Evolutionary conservation across 2,797 vertebrate genomes (phyloP).

Genomic region (Coilia nasus): DNA sequence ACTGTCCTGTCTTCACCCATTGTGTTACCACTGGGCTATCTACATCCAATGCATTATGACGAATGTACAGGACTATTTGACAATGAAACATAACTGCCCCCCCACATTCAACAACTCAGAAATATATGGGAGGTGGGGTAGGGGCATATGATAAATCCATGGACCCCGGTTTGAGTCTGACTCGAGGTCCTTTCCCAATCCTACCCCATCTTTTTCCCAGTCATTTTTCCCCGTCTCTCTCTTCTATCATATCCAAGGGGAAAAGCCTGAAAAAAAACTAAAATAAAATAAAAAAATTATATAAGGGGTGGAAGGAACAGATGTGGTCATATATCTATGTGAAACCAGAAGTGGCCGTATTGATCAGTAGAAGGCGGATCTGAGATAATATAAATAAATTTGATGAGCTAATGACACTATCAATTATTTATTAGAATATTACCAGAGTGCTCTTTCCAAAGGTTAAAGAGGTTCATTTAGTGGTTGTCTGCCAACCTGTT

Average conservation of each 20-base stretch:
- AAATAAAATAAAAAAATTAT: too few species aligned
- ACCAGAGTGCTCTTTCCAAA: conserved; percentile 67
- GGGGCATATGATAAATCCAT: too few species aligned
- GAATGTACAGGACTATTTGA: neutral
- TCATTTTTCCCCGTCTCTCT: too few species aligned
- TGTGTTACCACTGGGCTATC: conserved; percentile 26
- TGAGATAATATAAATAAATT: conserved; percentile 71
- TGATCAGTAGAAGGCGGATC: conserved; percentile 56
- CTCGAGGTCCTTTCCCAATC: too few species aligned
- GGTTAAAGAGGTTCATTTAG: conserved; percentile 64
- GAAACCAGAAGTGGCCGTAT: conserved; percentile 46
- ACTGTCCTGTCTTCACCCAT: conserved; percentile 63
- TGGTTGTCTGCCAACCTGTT: conserved; percentile 32
- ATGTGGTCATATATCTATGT: conserved; percentile 33
- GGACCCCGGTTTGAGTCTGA: too few species aligned
- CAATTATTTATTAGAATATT: conserved; percentile 81
- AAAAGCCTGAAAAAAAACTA: too few species aligned
- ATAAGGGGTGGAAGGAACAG: conserved; percentile 27
- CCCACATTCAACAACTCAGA: neutral
- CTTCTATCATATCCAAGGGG: too few species aligned
- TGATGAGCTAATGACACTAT: conserved; percentile 79
- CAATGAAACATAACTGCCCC: neutral
- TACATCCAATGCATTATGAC: neutral
- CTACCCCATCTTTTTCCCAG: too few species aligned
- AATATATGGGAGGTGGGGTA: neutral